These are phyloP conservation scores for Corydoras maculifer DNA, from an alignment of 2,113 vertebrate species.

Conservation along the genomic window DNA sequence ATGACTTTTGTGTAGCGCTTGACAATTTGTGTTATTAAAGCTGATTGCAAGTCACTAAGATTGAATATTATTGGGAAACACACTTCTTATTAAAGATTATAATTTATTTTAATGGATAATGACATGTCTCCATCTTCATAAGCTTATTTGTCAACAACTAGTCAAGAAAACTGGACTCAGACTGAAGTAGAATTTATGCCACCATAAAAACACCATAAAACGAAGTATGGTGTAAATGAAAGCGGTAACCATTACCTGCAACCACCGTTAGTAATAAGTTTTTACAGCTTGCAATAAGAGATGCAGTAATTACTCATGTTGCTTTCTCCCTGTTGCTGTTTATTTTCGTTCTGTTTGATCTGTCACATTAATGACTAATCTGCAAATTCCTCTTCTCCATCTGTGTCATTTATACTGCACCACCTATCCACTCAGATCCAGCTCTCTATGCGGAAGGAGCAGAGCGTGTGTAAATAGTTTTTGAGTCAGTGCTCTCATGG, in stretches of 20 bases:
- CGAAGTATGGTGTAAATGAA: constrained; percentile 10
- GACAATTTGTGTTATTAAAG: too few relatives aligned
- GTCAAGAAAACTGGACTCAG: too few relatives aligned
- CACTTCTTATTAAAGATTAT: too few relatives aligned
- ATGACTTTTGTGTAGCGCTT: too few relatives aligned
- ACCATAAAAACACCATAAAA: not conserved
- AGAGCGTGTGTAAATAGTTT: constrained; percentile 27
- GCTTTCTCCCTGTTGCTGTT: constrained; percentile 33
- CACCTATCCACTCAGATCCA: constrained; percentile 20
- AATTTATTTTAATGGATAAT: too few relatives aligned
- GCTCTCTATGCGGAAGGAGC: constrained; percentile 6
- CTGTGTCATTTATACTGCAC: constrained; percentile 26
- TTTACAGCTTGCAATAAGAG: constrained; percentile 28
- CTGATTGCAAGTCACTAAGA: too few relatives aligned
- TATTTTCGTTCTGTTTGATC: constrained; percentile 40
- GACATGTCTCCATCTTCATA: too few relatives aligned
- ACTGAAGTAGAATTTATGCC: not conserved
- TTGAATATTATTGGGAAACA: too few relatives aligned
- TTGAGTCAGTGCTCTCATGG: constrained; percentile 27
- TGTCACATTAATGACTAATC: constrained; percentile 39
- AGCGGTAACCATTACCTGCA: constrained; percentile 7
- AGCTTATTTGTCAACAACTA: too few relatives aligned
- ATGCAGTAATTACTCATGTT: constrained; percentile 25
- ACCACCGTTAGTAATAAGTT: constrained; percentile 24
- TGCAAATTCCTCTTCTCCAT: constrained; percentile 24